A percentile compares a stretch with the other conserved stretches of the same genome.
Conservation (phyloP, 2,888 invertebrate species). For the Pseudococcus viburni region DNA sequence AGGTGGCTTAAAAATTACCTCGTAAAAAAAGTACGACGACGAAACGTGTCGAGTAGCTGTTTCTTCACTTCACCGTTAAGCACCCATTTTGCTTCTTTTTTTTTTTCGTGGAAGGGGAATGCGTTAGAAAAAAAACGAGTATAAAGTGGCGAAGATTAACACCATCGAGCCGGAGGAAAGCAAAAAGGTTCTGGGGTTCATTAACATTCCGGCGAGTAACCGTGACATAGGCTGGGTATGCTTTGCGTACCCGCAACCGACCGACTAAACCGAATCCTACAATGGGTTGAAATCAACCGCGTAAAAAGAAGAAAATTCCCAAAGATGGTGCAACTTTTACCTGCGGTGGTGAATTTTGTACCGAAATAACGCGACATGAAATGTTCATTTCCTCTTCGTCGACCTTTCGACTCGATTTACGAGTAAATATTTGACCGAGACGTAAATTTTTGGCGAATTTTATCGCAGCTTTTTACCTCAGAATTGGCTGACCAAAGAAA, state of each 20-base stretch:
- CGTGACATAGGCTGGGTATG: neutral
- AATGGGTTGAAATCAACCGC: neutral
- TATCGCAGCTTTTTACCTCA: too few species aligned
- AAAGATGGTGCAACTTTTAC: neutral
- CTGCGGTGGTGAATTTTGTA: neutral
- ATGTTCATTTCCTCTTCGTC: neutral
- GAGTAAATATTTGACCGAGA: too few species aligned
- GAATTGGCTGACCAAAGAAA: too few species aligned
- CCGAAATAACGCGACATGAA: neutral
- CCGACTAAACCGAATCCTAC: neutral
- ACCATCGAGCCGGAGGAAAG: neutral
- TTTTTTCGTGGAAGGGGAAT: neutral
- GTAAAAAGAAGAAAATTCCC: neutral
- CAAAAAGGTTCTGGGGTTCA: slow-evolving; percentile 38
- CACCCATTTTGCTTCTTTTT: neutral
- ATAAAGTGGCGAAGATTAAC: slow-evolving; percentile 52
- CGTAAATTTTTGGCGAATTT: too few species aligned
- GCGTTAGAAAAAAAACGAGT: neutral
- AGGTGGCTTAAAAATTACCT: slow-evolving; percentile 5
- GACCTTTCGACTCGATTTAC: too few species aligned
- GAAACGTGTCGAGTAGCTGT: neutral
- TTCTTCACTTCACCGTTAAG: neutral
- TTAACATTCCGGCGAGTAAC: slow-evolving; percentile 29
- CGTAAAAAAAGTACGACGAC: neutral
- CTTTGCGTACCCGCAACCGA: neutral